Conservation (phyloP, 1,140 invertebrate genomes). For the Polypedilum pembai region DNA sequence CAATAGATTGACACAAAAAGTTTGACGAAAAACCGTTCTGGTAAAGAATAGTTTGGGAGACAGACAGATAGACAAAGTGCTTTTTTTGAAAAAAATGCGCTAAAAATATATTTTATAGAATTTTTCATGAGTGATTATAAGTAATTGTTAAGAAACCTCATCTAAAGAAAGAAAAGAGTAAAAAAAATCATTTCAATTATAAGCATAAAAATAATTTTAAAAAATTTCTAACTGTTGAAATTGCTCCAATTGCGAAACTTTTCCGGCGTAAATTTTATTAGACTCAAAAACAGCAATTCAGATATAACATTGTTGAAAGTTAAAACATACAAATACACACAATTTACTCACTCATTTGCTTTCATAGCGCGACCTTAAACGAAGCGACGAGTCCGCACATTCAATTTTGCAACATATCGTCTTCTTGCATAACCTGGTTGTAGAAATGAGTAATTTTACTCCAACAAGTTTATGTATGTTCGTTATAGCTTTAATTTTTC, state of each 20-base stretch:
- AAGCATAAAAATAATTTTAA: neutral
- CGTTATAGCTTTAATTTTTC: neutral
- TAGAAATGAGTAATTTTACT: neutral
- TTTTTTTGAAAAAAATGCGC: too few species aligned
- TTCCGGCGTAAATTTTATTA: neutral
- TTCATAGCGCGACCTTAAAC: neutral
- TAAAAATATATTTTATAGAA: too few species aligned
- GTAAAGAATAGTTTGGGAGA: too few species aligned
- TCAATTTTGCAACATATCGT: neutral
- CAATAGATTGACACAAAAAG: too few species aligned
- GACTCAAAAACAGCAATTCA: neutral
- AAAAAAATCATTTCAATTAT: neutral
- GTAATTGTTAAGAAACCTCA: too few species aligned
- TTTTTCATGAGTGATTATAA: too few species aligned
- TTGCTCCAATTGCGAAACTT: conserved; percentile 12
- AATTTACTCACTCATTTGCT: neutral
- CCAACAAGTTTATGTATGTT: neutral
- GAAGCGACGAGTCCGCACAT: neutral
- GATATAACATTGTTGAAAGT: neutral
- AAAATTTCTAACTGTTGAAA: neutral
- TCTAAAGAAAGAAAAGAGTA: neutral
- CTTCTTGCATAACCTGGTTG: conserved; percentile 4
- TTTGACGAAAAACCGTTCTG: too few species aligned
- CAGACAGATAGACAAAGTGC: too few species aligned
- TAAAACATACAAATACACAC: neutral